These are phyloP conservation scores for Spisula subtruncata DNA, from an alignment of 2,888 invertebrate genomes.

Conservation along the genomic window DNA sequence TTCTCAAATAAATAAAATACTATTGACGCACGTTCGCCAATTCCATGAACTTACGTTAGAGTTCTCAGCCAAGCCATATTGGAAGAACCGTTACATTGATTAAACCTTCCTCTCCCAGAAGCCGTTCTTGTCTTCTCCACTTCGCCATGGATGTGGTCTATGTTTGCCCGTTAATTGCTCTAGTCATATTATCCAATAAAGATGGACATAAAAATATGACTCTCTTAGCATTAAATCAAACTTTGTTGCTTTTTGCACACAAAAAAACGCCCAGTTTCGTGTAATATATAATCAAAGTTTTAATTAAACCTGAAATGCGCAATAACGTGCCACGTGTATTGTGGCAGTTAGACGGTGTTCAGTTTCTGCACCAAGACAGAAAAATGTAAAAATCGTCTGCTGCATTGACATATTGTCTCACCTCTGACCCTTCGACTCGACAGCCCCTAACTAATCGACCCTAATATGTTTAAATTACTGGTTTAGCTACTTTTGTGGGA, in stretches of 20 bases:
- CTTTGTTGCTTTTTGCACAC: background rate
- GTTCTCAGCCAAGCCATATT: no score
- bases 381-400: constrained; percentile 33
- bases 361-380: constrained; percentile 9
- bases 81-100: no score
- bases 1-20: no score
- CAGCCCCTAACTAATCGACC: constrained; percentile 66
- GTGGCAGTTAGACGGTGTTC: constrained; percentile 2
- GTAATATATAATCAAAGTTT: constrained; percentile 13
- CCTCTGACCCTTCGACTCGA: constrained; percentile 63
- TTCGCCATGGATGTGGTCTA: background rate
- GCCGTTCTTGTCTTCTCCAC: no score
- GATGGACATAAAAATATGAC: background rate
- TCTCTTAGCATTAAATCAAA: constrained; percentile 12
- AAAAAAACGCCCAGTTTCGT: constrained; percentile 3
- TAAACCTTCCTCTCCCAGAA: no score
- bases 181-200: background rate
- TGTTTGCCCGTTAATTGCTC: background rate
- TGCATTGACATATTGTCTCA: constrained; percentile 35
- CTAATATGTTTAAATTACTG: constrained; percentile 71
- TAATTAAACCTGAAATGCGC: constrained; percentile 18
- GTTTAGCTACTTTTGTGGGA: constrained; percentile 67
- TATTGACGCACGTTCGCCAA: no score
- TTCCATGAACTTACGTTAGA: no score
- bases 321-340: constrained; percentile 20